A percentile compares a stretch with the other conserved stretches of the same genome.
phyloP scores from a whole-genome alignment of 2,888 invertebrate genomes.

The Synanthedon myopaeformis region DNA sequence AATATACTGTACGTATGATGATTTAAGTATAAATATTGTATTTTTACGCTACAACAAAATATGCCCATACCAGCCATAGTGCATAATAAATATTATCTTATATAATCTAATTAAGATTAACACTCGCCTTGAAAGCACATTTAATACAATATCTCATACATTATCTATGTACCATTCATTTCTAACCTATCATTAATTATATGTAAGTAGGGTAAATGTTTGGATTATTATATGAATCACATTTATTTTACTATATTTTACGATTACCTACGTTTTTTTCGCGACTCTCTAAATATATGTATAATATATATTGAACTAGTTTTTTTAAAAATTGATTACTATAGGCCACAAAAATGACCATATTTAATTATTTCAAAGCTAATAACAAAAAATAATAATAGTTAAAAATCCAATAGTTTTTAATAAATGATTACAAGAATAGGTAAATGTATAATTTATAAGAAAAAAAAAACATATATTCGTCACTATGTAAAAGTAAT shows the following conservation, averaged over 20 bases:
- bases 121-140: constrained; percentile 23
- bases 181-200: constrained; percentile 10
- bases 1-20: constrained; percentile 21
- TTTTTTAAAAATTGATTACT: neutral
- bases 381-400: neutral
- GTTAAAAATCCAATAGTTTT: neutral
- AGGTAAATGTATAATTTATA: neutral
- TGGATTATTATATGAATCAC: constrained; percentile 50
- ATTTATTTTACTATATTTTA: constrained; percentile 34
- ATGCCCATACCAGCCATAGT: constrained; percentile 36
- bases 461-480: neutral
- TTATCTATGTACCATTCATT: constrained; percentile 21
- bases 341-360: neutral
- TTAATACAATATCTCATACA: constrained; percentile 17
- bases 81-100: constrained; percentile 23
- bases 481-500: neutral
- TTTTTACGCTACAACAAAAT: constrained; percentile 30
- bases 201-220: constrained; percentile 19
- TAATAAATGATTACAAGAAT: neutral
- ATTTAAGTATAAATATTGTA: constrained; percentile 18
- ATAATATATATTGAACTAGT: constrained; percentile 21
- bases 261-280: constrained; percentile 17
- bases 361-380: neutral
- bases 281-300: constrained; percentile 8
- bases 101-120: constrained; percentile 15